Percentiles rank a stretch among this genome's conserved stretches.
phyloP scores from a whole-genome alignment of 2,113 vertebrate species.

The Silurus meridionalis region DNA sequence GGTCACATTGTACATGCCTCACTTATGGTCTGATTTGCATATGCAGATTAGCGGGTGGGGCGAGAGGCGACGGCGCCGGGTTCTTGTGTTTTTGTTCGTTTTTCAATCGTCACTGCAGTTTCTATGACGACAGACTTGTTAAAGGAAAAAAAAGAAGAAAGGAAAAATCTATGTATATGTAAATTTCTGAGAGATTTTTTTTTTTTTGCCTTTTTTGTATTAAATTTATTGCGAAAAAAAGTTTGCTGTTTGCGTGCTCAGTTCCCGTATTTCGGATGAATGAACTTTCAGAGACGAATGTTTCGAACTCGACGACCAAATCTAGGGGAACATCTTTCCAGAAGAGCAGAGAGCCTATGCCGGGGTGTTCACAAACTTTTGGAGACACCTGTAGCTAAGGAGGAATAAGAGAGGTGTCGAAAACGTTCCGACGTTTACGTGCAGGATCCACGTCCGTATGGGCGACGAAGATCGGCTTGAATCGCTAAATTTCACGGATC shows the following conservation, averaged over 20 bases:
- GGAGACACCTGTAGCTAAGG: too few species aligned
- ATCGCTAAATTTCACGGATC: too few species aligned
- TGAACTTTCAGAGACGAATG: too few species aligned
- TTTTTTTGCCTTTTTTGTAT: conserved; percentile 64
- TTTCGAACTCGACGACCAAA: too few species aligned
- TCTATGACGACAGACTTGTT: conserved; percentile 57
- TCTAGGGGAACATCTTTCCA: too few species aligned
- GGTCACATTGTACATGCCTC: conserved; percentile 29
- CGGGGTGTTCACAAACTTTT: too few species aligned
- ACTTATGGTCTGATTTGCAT: conserved; percentile 45
- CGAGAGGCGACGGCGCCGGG: conserved; percentile 31
- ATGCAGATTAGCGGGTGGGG: conserved; percentile 1
- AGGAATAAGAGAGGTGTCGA: too few species aligned
- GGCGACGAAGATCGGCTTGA: too few species aligned
- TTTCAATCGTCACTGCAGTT: conserved; percentile 54
- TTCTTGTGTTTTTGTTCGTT: conserved; percentile 40
- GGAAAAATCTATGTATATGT: conserved; percentile 70
- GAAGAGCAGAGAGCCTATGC: too few species aligned
- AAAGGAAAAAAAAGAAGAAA: conserved; percentile 50
- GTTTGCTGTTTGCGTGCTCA: not conserved
- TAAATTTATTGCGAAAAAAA: conserved; percentile 73
- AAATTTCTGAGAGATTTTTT: conserved; percentile 62
- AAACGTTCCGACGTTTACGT: too few species aligned
- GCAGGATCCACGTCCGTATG: too few species aligned
- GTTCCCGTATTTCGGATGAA: too few species aligned